Evolutionary conservation across 2,888 invertebrate species (phyloP).

Genomic region (Diadromus collaris): DNA sequence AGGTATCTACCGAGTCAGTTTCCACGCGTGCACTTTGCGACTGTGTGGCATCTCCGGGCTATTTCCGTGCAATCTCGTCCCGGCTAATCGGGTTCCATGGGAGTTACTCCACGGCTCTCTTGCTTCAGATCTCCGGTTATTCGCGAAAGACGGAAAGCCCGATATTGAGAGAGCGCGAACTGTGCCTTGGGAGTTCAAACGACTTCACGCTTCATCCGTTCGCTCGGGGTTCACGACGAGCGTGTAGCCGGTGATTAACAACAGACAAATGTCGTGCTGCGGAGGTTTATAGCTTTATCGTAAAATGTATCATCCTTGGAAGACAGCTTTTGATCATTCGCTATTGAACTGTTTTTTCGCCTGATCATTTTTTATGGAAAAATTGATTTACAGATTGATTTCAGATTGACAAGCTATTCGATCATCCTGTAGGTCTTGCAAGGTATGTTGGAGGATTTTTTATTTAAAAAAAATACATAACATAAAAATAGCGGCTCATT

Average conservation of each 20-base stretch:
- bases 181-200: constrained; percentile 7
- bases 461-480: too few relatives aligned
- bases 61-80: constrained; percentile 75
- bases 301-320: background rate
- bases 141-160: constrained; percentile 47
- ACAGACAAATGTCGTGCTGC: background rate
- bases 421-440: background rate
- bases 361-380: background rate
- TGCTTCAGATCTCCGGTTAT: constrained; percentile 51
- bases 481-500: too few relatives aligned
- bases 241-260: background rate
- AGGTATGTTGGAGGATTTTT: too few relatives aligned
- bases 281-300: background rate
- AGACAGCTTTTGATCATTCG: background rate
- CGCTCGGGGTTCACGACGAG: background rate
- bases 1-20: constrained; percentile 53
- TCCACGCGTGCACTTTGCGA: constrained; percentile 54
- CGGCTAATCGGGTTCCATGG: constrained; percentile 72
- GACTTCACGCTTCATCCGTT: constrained; percentile 13
- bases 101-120: constrained; percentile 50
- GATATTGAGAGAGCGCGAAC: constrained; percentile 26
- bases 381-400: background rate
- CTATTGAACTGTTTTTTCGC: background rate
- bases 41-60: constrained; percentile 69
- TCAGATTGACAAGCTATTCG: background rate